These are phyloP conservation scores for Clostera curtula DNA, from an alignment of 2,888 invertebrate genomes.

Conservation along the genomic window DNA sequence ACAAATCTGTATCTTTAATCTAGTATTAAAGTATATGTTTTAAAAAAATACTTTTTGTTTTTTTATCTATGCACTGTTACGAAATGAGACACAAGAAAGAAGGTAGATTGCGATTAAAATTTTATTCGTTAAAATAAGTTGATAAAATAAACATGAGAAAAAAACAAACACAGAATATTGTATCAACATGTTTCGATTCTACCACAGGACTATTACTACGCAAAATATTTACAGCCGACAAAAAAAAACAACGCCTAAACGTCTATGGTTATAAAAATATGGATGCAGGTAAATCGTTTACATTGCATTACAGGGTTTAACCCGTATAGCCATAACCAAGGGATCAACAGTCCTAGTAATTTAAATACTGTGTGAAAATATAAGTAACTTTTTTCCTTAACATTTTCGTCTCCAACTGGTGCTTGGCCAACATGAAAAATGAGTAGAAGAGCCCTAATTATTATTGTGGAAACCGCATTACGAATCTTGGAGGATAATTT, in stretches of 20 bases:
- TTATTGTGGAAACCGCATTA: too few species aligned
- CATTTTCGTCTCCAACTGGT: too few species aligned
- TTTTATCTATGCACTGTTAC: slow-evolving; percentile 5
- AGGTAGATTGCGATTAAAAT: slow-evolving; percentile 47
- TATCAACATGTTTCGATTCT: slow-evolving; percentile 64
- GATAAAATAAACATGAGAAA: slow-evolving; percentile 72
- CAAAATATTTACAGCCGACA: slow-evolving; percentile 67
- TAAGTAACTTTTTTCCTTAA: too few species aligned
- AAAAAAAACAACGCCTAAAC: too few species aligned
- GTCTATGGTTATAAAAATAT: slow-evolving; percentile 39
- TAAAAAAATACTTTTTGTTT: slow-evolving; percentile 20
- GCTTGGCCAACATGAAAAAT: too few species aligned
- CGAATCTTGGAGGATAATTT: too few species aligned
- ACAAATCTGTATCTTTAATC: slow-evolving; percentile 17
- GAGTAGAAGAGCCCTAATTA: too few species aligned
- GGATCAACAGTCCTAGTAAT: too few species aligned
- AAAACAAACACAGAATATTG: slow-evolving; percentile 66
- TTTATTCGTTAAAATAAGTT: slow-evolving; percentile 74
- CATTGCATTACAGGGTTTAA: too few species aligned
- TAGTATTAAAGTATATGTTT: slow-evolving; percentile 23
- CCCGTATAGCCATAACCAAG: too few species aligned
- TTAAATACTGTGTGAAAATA: too few species aligned
- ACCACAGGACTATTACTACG: slow-evolving; percentile 52
- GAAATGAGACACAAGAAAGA: slow-evolving; percentile 23
- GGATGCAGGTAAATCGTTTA: slow-evolving; percentile 67